These are phyloP conservation scores for Sclerurus mexicanus DNA, from an alignment of 2,113 vertebrate genomes.

Conservation along the genomic window DNA sequence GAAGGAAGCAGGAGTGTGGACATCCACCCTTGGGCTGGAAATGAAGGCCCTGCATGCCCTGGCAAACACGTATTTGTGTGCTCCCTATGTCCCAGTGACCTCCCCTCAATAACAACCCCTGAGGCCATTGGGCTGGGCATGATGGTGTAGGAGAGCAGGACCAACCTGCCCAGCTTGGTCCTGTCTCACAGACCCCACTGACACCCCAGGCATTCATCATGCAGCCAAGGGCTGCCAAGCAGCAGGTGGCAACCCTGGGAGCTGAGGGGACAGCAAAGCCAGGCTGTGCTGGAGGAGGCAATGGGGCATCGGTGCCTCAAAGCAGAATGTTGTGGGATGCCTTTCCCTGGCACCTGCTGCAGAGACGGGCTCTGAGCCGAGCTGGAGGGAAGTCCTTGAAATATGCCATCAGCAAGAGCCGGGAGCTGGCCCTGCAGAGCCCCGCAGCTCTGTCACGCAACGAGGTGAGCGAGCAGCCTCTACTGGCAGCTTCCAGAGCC, in stretches of 20 bases:
- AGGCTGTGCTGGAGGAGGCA: not conserved
- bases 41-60: not conserved
- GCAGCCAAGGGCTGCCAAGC: not conserved
- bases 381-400: not conserved
- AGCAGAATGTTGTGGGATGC: not conserved
- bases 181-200: not conserved
- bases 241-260: not conserved
- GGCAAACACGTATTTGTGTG: not conserved
- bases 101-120: not conserved
- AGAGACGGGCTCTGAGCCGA: not conserved
- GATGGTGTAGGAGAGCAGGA: not conserved
- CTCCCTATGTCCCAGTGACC: not conserved
- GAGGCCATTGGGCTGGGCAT: not conserved
- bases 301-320: accelerated
- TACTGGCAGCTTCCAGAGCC: not conserved
- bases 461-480: slow-evolving; percentile 39
- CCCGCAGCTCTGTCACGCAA: not conserved
- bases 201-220: not conserved
- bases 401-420: not conserved
- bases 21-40: not conserved
- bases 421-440: not conserved
- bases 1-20: not conserved
- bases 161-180: not conserved
- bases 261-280: not conserved
- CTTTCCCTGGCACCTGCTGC: not conserved